phyloP scores from a whole-genome alignment of 1,140 invertebrate species.

The Belonocnema kinseyi region DNA sequence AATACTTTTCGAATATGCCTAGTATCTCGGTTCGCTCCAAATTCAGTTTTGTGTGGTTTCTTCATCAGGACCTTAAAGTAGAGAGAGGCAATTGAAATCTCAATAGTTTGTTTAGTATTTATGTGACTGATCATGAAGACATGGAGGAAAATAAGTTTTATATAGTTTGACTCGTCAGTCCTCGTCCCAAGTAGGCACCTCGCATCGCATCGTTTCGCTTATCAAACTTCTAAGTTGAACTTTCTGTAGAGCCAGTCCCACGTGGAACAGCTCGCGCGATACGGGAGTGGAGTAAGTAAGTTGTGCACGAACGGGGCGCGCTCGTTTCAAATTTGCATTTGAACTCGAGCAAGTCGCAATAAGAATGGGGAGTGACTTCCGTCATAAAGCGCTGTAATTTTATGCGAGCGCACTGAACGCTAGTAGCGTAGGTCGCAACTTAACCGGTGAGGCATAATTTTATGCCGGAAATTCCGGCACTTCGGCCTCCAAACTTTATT shows the following conservation, averaged over 20 bases:
- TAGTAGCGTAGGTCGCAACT: conserved; percentile 40
- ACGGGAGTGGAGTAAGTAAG: conserved; percentile 36
- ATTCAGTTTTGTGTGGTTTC: no score
- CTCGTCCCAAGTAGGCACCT: conserved; percentile 51
- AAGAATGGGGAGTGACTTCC: conserved; percentile 56
- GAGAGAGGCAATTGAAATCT: no score
- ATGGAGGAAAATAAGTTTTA: not conserved
- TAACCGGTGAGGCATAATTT: conserved; percentile 48
- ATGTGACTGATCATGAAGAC: not conserved
- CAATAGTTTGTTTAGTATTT: no score
- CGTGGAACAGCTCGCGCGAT: conserved; percentile 31
- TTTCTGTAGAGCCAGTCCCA: conserved; percentile 38
- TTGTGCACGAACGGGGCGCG: conserved; percentile 49
- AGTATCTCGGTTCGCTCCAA: no score
- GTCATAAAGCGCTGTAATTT: conserved; percentile 65
- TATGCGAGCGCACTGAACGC: conserved; percentile 49
- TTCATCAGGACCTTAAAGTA: no score
- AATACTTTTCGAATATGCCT: no score
- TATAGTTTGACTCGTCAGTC: conserved; percentile 43
- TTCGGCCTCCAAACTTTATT: conserved; percentile 15
- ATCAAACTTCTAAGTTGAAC: conserved; percentile 55
- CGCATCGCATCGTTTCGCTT: conserved; percentile 63
- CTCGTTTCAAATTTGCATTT: conserved; percentile 60
- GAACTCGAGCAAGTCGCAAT: conserved; percentile 56
- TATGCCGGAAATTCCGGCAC: conserved; percentile 46